Evolutionary conservation across 92 coral and sea anemone genomes (phyloP).

Genomic region (Parazoanthus atlanticus): DNA sequence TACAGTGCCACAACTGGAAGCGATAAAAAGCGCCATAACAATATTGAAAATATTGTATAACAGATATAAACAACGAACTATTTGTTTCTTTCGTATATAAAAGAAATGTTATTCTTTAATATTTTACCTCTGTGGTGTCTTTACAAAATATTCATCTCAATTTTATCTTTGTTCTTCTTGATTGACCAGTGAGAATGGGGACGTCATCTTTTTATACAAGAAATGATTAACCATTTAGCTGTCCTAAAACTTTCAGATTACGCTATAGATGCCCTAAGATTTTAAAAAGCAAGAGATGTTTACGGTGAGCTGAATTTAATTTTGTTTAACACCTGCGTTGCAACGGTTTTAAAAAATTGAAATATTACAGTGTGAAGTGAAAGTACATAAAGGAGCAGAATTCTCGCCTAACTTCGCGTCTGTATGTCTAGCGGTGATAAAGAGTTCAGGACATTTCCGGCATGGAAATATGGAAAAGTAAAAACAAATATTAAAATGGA

Average conservation of each 20-base stretch:
- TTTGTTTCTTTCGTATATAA: too few species aligned
- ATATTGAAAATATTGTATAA: not conserved
- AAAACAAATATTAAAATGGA: too few species aligned
- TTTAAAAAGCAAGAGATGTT: not conserved
- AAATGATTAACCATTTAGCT: not conserved
- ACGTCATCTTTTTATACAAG: not conserved
- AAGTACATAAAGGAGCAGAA: not conserved
- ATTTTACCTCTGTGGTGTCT: not conserved
- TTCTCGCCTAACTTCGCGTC: not conserved
- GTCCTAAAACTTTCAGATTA: not conserved
- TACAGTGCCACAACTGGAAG: not conserved
- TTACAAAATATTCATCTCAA: not conserved
- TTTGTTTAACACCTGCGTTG: not conserved
- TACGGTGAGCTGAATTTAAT: not conserved
- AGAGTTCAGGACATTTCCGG: not conserved
- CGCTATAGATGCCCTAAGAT: too few species aligned
- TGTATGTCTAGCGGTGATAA: not conserved
- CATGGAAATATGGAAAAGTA: too few species aligned
- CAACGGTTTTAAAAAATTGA: too few species aligned
- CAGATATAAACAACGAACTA: not conserved
- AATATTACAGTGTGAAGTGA: not conserved
- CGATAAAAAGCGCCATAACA: not conserved
- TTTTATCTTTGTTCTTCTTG: not conserved
- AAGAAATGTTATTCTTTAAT: not conserved
- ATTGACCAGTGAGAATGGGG: not conserved